phyloP scores from a whole-genome alignment of 2,113 vertebrate species.

The Alces alces region DNA sequence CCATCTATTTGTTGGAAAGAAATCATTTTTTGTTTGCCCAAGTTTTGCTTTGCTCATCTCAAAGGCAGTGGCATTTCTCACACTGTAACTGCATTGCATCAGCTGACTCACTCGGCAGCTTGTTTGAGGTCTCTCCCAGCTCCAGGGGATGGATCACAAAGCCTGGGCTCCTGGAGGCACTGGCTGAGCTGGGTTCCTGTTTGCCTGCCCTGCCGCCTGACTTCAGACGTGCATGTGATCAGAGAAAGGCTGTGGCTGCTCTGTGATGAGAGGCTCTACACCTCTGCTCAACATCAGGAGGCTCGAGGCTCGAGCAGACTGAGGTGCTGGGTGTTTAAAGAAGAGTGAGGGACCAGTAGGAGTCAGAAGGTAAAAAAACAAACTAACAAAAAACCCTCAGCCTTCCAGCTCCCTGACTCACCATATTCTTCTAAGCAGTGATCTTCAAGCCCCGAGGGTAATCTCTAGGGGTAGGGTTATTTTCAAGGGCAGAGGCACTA shows the following conservation, averaged over 20 bases:
- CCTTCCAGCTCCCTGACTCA: neutral
- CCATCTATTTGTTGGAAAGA: neutral
- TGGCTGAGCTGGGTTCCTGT: neutral
- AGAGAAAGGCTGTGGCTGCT: neutral
- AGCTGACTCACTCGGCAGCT: neutral
- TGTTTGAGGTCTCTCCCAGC: neutral
- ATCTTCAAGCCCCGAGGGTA: neutral
- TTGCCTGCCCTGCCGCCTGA: neutral
- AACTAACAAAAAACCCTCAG: neutral
- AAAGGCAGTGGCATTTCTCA: neutral
- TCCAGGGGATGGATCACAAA: neutral
- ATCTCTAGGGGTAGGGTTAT: neutral
- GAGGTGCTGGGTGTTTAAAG: neutral
- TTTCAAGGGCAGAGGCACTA: neutral
- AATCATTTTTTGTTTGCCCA: neutral
- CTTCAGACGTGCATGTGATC: neutral
- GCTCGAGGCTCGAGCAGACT: neutral
- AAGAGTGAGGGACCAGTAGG: neutral
- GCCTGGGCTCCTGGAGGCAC: neutral
- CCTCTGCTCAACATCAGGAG: neutral
- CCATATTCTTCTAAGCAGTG: neutral
- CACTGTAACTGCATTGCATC: neutral
- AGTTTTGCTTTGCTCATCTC: neutral
- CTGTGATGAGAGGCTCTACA: fast-evolving
- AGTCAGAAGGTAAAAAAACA: neutral